These are phyloP conservation scores for Botia almorhae DNA, from an alignment of 2,797 vertebrate species.

Conservation along the genomic window DNA sequence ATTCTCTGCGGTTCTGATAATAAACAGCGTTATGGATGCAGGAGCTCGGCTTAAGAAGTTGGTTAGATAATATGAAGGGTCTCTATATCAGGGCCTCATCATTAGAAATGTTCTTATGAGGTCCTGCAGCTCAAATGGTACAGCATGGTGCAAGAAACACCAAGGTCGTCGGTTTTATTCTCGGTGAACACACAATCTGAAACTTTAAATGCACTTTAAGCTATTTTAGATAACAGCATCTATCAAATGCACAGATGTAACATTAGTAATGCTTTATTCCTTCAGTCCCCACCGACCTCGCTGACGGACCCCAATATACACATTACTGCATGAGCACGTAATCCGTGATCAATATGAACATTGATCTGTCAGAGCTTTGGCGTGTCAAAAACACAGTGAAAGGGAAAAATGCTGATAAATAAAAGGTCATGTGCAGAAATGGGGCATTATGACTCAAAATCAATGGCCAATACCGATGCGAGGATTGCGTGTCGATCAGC, in stretches of 20 bases:
- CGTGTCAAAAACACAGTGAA: conserved; percentile 40
- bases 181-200: background rate
- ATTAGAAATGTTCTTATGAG: background rate
- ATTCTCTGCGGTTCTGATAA: conserved; percentile 57
- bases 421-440: conserved; percentile 56
- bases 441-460: conserved; percentile 47
- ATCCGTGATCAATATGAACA: conserved; percentile 50
- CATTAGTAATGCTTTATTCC: conserved; percentile 20
- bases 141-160: background rate
- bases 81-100: background rate
- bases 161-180: background rate
- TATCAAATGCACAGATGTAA: conserved; percentile 4
- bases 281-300: background rate
- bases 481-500: background rate
- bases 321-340: conserved; percentile 49
- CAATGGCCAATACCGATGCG: conserved; percentile 6
- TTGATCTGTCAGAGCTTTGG: conserved; percentile 51
- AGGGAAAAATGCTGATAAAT: conserved; percentile 53
- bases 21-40: conserved; percentile 48
- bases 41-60: conserved; percentile 39
- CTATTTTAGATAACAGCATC: background rate
- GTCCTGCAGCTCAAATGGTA: background rate
- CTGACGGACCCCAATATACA: conserved; percentile 32
- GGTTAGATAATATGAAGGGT: conserved; percentile 40
- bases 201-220: background rate